Percentiles rank a stretch among this genome's conserved stretches.
These are phyloP conservation scores for Anarrhichthys ocellatus DNA, from an alignment of 2,113 vertebrate genomes.

Conservation along the genomic window DNA sequence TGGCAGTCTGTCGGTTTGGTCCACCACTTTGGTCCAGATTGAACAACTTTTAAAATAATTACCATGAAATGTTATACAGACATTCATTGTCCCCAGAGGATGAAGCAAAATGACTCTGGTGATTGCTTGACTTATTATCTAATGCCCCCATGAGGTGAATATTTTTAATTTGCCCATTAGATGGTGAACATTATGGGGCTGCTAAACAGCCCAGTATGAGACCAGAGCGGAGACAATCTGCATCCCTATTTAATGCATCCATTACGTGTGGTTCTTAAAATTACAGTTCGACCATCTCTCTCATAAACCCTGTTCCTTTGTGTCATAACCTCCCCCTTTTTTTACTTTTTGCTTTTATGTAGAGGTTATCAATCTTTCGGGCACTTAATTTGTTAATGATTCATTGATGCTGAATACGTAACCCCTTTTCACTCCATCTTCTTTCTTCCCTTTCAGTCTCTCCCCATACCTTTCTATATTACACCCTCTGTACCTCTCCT, in stretches of 20 bases:
- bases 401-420: slow-evolving; percentile 35
- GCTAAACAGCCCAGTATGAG: not conserved
- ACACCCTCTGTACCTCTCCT: slow-evolving; percentile 28
- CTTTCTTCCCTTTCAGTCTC: slow-evolving; percentile 11
- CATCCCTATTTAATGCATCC: not conserved
- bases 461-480: slow-evolving; percentile 10
- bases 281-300: not conserved
- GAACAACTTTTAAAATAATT: not conserved
- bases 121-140: not conserved
- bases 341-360: not conserved
- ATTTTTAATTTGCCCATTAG: not conserved
- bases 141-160: not conserved
- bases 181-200: not conserved
- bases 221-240: not conserved
- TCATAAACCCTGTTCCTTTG: not conserved
- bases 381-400: slow-evolving; percentile 52
- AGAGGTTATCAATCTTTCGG: slow-evolving; percentile 7
- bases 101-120: too few species aligned
- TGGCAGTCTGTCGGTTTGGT: not conserved
- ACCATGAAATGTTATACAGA: not conserved
- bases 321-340: slow-evolving; percentile 10
- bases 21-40: not conserved
- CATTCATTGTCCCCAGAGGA: not conserved
- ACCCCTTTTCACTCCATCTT: slow-evolving; percentile 40
- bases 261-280: not conserved